Percentiles rank a stretch among this genome's conserved stretches.
Conservation (phyloP, 2,113 vertebrate genomes). For the Dicrurus megarhynchus region DNA sequence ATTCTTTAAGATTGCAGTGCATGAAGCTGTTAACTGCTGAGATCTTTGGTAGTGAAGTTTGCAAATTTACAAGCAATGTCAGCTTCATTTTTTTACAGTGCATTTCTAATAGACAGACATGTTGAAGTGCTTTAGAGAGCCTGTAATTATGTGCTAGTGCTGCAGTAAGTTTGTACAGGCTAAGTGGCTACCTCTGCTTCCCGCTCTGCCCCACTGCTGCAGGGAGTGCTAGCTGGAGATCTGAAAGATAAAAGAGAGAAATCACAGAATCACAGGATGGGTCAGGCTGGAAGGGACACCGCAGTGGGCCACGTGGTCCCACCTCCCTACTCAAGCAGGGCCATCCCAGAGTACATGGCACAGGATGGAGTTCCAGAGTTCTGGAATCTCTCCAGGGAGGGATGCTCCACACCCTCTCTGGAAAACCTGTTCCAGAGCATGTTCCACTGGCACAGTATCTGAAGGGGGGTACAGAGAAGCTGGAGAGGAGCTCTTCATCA, state of each 20-base stretch:
- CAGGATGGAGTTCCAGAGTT: background rate
- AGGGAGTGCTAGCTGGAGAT: background rate
- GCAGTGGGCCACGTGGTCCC: background rate
- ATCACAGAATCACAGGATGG: background rate
- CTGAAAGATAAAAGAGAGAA: background rate
- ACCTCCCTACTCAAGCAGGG: background rate
- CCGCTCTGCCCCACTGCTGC: background rate
- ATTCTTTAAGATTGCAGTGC: background rate
- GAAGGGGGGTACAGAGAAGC: background rate
- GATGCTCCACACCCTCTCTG: background rate
- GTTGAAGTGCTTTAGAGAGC: constrained; percentile 16
- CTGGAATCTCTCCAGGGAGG: background rate
- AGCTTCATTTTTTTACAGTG: background rate
- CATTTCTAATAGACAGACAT: background rate
- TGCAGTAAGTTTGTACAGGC: constrained; percentile 10
- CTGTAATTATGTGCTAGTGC: background rate
- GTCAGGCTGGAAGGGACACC: background rate
- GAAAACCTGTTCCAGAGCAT: background rate
- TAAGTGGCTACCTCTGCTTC: background rate
- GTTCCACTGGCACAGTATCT: background rate
- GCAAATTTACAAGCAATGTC: background rate
- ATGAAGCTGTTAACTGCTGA: background rate
- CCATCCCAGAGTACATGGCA: background rate
- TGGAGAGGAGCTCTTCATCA: background rate
- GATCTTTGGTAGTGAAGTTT: background rate